Base-by-base conservation (phyloP, 2,797 vertebrate species). In the Amblyraja radiata region DNA sequence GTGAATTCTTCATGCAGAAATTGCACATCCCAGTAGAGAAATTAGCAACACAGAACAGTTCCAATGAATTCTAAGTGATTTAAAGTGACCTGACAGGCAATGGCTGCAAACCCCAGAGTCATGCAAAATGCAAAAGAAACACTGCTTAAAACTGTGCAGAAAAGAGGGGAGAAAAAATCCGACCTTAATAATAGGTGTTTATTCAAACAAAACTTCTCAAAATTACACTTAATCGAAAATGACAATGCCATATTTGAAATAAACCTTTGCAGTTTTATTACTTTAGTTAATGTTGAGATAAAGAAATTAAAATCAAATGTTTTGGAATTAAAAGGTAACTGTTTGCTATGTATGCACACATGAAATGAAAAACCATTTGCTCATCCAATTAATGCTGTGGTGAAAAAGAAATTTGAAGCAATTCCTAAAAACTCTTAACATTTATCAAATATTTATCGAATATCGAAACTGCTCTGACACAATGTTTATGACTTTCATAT, bases 71-170 rank as follows among this genome's bases (percentile, higher is more conserved):
- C 95, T 93, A 96, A 95, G 90, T 99, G 98, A 99, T 96, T 97
- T 97, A 97, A 99, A 97, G 94, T 93, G 96, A 98, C 96, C 96
- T 98, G 98, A 99, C 98, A 99, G 97, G 97, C 97, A 96, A 97
- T 95, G 97, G 97, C 97, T 97, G 96, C 95, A 96, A 97, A 97
- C 97, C 98, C 97, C 93, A 96, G 96, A 97, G 97, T 98, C 98
- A 98, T 98, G 97, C 96, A 98, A 98, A 98, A 98, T 97, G 98
- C 98, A 98, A 97, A 96, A 97, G 97, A 97, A 96, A 97, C 96
- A 96, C 97, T 96, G 68, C 68, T 74, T 65, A 91, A 91, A 91
- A 74, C 13, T 46, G 68, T 74, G 68, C 10, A 54, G 71, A 92
- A 92, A 92, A 76, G 25, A 14, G 18, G 16, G 65, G 65, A 63